phyloP scores from a whole-genome alignment of 2,113 vertebrate species.

The Cheilinus undulatus region DNA sequence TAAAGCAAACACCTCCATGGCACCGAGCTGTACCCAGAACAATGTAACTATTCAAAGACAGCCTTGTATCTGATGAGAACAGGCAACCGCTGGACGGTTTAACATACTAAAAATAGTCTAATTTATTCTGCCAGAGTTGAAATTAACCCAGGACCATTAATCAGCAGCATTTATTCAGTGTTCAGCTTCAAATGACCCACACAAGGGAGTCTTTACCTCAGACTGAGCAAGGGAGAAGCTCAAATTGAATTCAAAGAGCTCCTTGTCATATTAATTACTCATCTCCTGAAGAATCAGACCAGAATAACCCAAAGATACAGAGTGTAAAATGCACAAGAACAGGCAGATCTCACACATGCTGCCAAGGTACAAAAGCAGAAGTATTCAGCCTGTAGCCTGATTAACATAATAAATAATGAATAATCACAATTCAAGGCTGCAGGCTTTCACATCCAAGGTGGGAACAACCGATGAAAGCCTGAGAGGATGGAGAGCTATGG shows the following conservation, averaged over 20 bases:
- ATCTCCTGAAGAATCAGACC: conserved; percentile 4
- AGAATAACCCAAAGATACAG: neutral
- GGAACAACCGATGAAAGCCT: neutral
- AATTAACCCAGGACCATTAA: conserved; percentile 32
- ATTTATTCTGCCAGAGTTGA: conserved; percentile 18
- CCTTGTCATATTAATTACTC: neutral
- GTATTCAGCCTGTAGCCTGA: conserved; percentile 19
- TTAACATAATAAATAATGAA: conserved; percentile 49
- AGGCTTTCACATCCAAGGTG: conserved; percentile 17
- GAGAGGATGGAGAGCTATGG: neutral
- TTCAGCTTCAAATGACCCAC: neutral
- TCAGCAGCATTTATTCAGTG: conserved; percentile 2
- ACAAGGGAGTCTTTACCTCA: conserved; percentile 4
- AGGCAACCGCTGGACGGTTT: conserved; percentile 31
- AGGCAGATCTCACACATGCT: neutral
- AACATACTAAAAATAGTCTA: conserved; percentile 44
- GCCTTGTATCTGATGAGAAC: conserved; percentile 48
- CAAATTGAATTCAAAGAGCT: neutral
- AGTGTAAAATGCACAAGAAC: conserved; percentile 8
- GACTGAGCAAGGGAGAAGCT: neutral
- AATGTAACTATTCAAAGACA: conserved; percentile 57
- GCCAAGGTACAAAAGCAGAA: conserved; percentile 9
- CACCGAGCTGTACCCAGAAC: conserved; percentile 35
- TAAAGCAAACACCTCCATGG: conserved; percentile 3
- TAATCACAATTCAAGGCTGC: neutral